Percentiles rank a stretch among this genome's conserved stretches.
Evolutionary conservation across 1,140 invertebrate genomes (phyloP).

Genomic region (Drosophila tani): DNA sequence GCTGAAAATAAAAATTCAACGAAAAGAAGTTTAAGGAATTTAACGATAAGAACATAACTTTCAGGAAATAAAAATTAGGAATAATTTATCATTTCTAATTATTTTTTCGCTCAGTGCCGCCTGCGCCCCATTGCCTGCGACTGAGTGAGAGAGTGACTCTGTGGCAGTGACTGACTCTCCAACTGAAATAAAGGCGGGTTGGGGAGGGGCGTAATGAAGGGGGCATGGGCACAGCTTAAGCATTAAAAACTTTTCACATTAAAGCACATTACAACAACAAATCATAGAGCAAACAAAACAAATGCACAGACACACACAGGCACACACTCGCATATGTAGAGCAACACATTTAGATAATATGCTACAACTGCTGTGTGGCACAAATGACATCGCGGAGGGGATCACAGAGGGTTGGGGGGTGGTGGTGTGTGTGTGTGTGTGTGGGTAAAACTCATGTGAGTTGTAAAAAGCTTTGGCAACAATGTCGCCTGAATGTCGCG

Average conservation of each 20-base stretch:
- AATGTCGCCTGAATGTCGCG: slow-evolving; percentile 82
- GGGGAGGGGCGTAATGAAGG: slow-evolving; percentile 27
- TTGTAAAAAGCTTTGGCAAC: slow-evolving; percentile 83
- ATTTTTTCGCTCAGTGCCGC: neutral
- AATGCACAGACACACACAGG: slow-evolving; percentile 31
- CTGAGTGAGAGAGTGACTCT: slow-evolving; percentile 22
- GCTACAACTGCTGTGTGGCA: slow-evolving; percentile 80
- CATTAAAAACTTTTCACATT: slow-evolving; percentile 83
- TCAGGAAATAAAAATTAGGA: neutral
- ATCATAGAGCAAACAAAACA: slow-evolving; percentile 74
- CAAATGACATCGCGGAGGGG: slow-evolving; percentile 62
- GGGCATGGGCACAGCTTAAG: slow-evolving; percentile 68
- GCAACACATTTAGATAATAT: slow-evolving; percentile 83
- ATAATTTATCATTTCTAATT: neutral
- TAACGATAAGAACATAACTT: no score
- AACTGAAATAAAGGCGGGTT: neutral
- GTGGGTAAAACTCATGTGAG: slow-evolving; percentile 66
- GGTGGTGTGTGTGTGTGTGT: neutral
- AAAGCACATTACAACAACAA: slow-evolving; percentile 83
- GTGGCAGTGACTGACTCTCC: slow-evolving; percentile 34
- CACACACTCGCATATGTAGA: slow-evolving; percentile 63
- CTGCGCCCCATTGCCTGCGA: neutral
- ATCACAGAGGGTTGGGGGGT: neutral
- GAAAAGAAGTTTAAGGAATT: no score
- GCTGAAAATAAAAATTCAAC: no score